Evolutionary conservation across 2,888 invertebrate genomes (phyloP).

Genomic region (Tricholauxania praeusta): DNA sequence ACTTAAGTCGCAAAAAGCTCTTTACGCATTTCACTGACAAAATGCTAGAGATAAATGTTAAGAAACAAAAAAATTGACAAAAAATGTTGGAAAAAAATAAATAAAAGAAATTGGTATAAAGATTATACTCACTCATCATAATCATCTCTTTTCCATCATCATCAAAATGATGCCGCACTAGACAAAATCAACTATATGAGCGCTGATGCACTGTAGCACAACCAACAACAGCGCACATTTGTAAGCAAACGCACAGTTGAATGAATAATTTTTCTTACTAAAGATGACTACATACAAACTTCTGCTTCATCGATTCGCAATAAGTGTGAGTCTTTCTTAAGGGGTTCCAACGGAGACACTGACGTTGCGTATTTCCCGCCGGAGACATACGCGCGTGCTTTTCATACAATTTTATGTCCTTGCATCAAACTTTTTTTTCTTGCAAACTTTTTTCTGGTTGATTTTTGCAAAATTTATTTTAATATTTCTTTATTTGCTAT

Average conservation of each 20-base stretch:
- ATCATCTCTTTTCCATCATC: conserved; percentile 23
- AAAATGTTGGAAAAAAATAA: neutral
- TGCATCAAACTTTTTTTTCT: conserved; percentile 11
- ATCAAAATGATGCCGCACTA: conserved; percentile 13
- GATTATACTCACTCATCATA: conserved; percentile 6
- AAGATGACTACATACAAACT: neutral
- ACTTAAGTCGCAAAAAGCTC: conserved; percentile 24
- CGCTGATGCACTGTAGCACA: neutral
- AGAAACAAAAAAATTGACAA: neutral
- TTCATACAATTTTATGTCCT: conserved; percentile 12
- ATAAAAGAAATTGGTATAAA: neutral
- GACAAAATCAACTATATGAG: neutral
- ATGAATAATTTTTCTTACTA: conserved; percentile 21
- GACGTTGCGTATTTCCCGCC: conserved; percentile 7
- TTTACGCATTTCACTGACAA: conserved; percentile 1
- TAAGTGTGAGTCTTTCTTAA: neutral
- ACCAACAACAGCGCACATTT: neutral
- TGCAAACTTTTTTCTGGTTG: neutral
- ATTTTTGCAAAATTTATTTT: conserved; percentile 36
- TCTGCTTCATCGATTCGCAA: conserved; percentile 18
- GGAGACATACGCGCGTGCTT: neutral
- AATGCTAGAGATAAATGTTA: neutral
- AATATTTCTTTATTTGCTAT: conserved; percentile 41
- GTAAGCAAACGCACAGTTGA: conserved; percentile 14
- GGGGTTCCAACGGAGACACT: neutral